A percentile compares a stretch with the other conserved stretches of the same genome.
These are phyloP conservation scores for Toxotes chatareus DNA, from an alignment of 2,113 vertebrate genomes.

Conservation along the genomic window DNA sequence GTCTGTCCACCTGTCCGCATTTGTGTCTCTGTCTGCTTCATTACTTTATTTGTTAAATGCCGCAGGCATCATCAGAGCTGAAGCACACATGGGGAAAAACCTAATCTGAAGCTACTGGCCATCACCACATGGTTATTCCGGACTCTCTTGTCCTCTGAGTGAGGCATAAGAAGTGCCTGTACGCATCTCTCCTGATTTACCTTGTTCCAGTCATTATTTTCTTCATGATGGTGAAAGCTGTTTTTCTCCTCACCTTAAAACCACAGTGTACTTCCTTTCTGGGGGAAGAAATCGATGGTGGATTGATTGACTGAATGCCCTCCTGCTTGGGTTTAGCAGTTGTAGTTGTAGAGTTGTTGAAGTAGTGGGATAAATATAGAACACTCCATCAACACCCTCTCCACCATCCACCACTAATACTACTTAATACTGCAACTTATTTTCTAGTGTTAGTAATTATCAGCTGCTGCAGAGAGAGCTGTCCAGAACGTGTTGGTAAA, in stretches of 20 bases:
- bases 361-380: conserved; percentile 17
- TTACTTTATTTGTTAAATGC: conserved; percentile 22
- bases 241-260: conserved; percentile 18
- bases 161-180: neutral
- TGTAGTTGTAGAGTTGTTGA: conserved; percentile 20
- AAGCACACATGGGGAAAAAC: neutral
- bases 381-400: neutral
- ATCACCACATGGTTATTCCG: neutral
- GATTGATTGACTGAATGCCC: conserved; percentile 25
- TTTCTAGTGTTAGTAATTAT: conserved; percentile 32
- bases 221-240: neutral
- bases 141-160: conserved; percentile 5
- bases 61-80: neutral
- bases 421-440: conserved; percentile 42
- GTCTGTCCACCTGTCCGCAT: conserved; percentile 32
- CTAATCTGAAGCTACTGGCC: conserved; percentile 1
- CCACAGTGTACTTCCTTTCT: neutral
- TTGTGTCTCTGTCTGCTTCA: conserved; percentile 10
- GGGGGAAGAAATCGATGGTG: conserved; percentile 22
- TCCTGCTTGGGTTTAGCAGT: neutral
- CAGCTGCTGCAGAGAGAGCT: conserved; percentile 7
- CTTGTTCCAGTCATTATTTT: neutral
- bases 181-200: neutral
- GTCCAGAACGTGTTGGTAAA: conserved; percentile 28
- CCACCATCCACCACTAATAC: conserved; percentile 27